Evolutionary conservation across 2,797 vertebrate species (phyloP).

Genomic region (Emydoidea blandingii): DNA sequence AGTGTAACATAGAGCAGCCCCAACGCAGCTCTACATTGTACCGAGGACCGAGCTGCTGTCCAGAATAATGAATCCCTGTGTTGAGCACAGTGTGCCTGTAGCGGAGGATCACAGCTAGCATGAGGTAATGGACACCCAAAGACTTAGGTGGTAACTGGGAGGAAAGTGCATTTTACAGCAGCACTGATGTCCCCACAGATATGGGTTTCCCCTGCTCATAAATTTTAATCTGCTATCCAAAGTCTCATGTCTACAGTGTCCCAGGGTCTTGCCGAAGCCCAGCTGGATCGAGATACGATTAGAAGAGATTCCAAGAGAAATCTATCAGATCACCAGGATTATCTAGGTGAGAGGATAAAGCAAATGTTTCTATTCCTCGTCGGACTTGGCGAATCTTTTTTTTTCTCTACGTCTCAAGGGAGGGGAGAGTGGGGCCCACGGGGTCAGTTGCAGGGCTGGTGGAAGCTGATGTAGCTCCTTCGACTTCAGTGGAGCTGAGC

Average conservation of each 20-base stretch:
- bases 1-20: not conserved
- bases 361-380: not conserved
- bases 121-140: not conserved
- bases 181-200: not conserved
- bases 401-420: not conserved
- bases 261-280: not conserved
- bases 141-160: not conserved
- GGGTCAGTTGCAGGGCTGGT: not conserved
- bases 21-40: not conserved
- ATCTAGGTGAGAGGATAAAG: not conserved
- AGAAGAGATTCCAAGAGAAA: not conserved
- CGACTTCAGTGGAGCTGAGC: not conserved
- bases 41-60: accelerated
- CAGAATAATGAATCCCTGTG: not conserved
- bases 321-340: not conserved
- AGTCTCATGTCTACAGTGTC: not conserved
- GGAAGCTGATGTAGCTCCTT: not conserved
- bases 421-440: accelerated
- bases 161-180: not conserved
- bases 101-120: not conserved
- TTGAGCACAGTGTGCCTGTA: not conserved
- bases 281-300: not conserved
- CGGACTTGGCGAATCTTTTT: not conserved
- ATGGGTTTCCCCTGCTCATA: not conserved
- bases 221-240: not conserved